Evolutionary conservation across 1,140 invertebrate genomes (phyloP), one percentile per base, ranked within the genome.

Genomic region (Gonatopus flavifemur): DNA sequence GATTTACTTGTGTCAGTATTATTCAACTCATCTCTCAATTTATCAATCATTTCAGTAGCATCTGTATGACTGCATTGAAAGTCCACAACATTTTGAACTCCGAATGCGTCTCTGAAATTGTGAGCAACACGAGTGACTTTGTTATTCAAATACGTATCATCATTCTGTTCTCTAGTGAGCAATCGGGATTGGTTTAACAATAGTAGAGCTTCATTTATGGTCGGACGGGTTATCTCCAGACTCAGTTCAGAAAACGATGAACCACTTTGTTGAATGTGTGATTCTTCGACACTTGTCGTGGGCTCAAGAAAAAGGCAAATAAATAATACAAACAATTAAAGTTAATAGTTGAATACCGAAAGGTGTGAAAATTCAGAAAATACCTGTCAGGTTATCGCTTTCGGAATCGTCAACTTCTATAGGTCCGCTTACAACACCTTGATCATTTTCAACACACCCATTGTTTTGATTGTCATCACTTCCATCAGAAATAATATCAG

Each of bases 71-170:
- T 41, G 38, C 38, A 21, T 22, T 21, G 38, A n/a, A 41, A 22
- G 6, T 19, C 16, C 15, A 41, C 38, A 28, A 7, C 25, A 28
- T 6, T 28, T 28, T 28, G 6, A 28, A 28, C 25, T 28, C 25
- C 25, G 6, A 28, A 28, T 28, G 25, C 25, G 6, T 28, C 12
- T 28, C 25, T 28, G 6, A 28, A 28, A 28, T 28, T 28, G 12
- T n/a, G n/a, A n/a, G n/a, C n/a, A n/a, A n/a, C n/a, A n/a, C n/a
- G n/a, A n/a, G n/a, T n/a, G n/a, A n/a, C 12, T 28, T 13, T 41
- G 15, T 41, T 41, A 22, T 22, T 41, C 38, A 41, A n/a, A 41
- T 41, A 41, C 3, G 38, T 21, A 41, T 41, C 21, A 41, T 41
- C 16, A 21, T 41, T n/a, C 12, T 21, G 16, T 41, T 13, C 24